phyloP scores from a whole-genome alignment of 2,888 invertebrate genomes.

The Shargacucullia verbasci region DNA sequence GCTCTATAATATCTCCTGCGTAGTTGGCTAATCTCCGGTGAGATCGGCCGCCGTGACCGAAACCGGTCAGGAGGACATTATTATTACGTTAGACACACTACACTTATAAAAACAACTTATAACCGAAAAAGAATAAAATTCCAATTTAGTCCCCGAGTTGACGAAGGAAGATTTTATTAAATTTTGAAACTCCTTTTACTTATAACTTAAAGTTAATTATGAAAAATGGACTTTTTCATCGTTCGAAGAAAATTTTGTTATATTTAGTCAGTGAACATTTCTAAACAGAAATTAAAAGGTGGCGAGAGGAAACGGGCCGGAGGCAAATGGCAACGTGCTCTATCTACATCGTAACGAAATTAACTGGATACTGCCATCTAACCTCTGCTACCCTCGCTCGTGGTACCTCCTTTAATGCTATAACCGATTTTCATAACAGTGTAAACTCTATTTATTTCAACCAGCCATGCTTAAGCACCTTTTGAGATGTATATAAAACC shows the following conservation, averaged over 20 bases:
- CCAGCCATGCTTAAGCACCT: constrained; percentile 27
- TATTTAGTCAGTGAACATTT: constrained; percentile 70
- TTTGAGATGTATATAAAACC: constrained; percentile 29
- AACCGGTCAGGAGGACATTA: too few relatives aligned
- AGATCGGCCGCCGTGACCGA: too few relatives aligned
- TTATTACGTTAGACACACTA: too few relatives aligned
- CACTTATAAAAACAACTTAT: too few relatives aligned
- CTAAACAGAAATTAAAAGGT: constrained; percentile 79
- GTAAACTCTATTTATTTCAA: constrained; percentile 59
- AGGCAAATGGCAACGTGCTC: constrained; percentile 77
- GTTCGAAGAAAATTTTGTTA: constrained; percentile 52
- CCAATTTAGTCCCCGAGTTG: too few relatives aligned
- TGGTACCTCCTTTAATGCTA: constrained; percentile 62
- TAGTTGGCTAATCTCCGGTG: too few relatives aligned
- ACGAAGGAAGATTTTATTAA: too few relatives aligned
- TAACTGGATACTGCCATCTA: constrained; percentile 73
- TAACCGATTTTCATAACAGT: constrained; percentile 63
- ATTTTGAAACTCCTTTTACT: constrained; percentile 12
- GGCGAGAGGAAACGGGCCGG: constrained; percentile 69
- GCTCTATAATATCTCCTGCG: too few relatives aligned
- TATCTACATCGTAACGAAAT: constrained; percentile 84
- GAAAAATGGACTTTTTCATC: constrained; percentile 33
- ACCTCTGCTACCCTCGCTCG: constrained; percentile 63
- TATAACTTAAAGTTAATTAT: constrained; percentile 36
- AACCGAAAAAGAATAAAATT: too few relatives aligned